Evolutionary conservation across 2,888 invertebrate species (phyloP), one percentile per base, ranked within the genome.

Genomic region (Andrena minutula): DNA sequence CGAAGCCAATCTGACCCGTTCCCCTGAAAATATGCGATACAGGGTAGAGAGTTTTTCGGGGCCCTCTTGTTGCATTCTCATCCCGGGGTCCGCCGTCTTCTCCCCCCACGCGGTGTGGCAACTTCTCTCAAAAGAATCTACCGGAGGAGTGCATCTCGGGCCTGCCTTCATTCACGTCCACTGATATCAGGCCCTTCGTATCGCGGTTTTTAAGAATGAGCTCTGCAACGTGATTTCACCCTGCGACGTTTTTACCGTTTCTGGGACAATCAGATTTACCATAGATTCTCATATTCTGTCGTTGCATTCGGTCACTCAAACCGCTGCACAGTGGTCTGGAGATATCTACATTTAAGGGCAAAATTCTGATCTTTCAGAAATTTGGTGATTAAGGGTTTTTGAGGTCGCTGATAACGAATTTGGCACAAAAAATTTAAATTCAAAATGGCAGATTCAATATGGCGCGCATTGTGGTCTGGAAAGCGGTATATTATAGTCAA

Each of bases 1-100:
- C 76, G 84, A 66, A 84, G 82, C 88, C 85, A 89, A 89, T 89
- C 84, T 79, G 79, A 77, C 75, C 80, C 77, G 84, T 82, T 87
- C 83, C 61, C 77, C 72, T 79, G 82, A 80, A 89, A 88, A 88
- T 83, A 83, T 78, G 79, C 80, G 86, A 87, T 85, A 71, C 75
- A 35, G 71, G 49, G 51, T 68, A 30, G 74, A 35, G 72, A 63
- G 68, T 53, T 76, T 86, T 80, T 78, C 47, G 63, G 53, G 32
- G 53, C 75, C 75, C 53, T 16, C 41, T 41, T 49, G 20, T 77
- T 35, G 56, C 61, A 41, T 41, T 49, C 56, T 47, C 73, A 23
- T 35, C 26, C 28, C 2, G n/a, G 28, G 8, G 26, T 4, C 53
- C 26, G n/a, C 28, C 28, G 20, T 28, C 28, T n/a, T 30, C 66